A percentile compares a stretch with the other conserved stretches of the same genome.
These are phyloP conservation scores for Plebejus argus DNA, from an alignment of 2,888 invertebrate genomes.

Conservation along the genomic window DNA sequence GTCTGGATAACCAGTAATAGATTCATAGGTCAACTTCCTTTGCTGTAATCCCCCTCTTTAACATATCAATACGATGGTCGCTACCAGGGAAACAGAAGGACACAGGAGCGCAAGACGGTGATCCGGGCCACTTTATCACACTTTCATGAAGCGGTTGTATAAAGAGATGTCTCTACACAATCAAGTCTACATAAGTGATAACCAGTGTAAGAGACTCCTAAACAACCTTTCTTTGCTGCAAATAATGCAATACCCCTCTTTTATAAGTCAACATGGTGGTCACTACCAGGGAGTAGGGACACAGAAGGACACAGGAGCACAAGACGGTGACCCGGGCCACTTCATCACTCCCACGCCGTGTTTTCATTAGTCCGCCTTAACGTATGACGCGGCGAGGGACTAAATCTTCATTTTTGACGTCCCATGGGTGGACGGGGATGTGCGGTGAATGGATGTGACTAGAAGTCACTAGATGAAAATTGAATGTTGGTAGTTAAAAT, in stretches of 20 bases:
- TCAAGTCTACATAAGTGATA: too few species aligned
- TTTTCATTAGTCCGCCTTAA: slow-evolving; percentile 76
- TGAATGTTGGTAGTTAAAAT: background rate
- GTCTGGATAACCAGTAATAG: too few species aligned
- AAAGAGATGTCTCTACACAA: background rate
- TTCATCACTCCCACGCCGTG: slow-evolving; percentile 69
- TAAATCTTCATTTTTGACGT: slow-evolving; percentile 81
- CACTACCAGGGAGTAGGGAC: background rate
- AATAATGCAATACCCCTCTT: too few species aligned
- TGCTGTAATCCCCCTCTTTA: too few species aligned
- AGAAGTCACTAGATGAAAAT: background rate
- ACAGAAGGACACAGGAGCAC: background rate
- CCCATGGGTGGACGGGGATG: slow-evolving; percentile 62
- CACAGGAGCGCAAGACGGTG: slow-evolving; percentile 31
- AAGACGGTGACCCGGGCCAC: slow-evolving; percentile 48
- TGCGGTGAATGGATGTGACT: slow-evolving; percentile 51
- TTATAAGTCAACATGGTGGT: background rate
- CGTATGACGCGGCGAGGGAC: slow-evolving; percentile 78
- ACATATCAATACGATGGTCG: too few species aligned
- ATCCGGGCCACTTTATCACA: slow-evolving; percentile 33
- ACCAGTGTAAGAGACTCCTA: too few species aligned
- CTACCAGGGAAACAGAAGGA: background rate
- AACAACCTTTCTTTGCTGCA: too few species aligned
- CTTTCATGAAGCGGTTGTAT: too few species aligned
- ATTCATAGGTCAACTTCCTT: too few species aligned